Percentiles rank a stretch among this genome's conserved stretches.
These are phyloP conservation scores for Ooceraea biroi DNA, from an alignment of 1,140 invertebrate species.

Conservation along the genomic window DNA sequence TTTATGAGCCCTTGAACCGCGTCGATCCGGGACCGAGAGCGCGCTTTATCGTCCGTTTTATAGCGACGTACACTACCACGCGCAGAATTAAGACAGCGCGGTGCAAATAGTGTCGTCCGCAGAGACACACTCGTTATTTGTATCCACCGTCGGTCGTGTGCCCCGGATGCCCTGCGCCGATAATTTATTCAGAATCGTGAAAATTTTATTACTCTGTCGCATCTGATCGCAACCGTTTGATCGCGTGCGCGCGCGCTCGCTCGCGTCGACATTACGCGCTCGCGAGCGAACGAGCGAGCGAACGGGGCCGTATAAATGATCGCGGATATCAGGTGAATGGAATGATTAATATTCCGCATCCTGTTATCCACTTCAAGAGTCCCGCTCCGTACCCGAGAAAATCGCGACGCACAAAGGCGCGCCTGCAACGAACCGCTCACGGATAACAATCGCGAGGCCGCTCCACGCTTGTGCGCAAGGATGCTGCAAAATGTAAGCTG, in stretches of 20 bases:
- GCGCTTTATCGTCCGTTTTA: slow-evolving; percentile 66
- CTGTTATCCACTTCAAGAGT: slow-evolving; percentile 56
- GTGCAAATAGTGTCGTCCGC: slow-evolving; percentile 52
- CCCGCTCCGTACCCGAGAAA: slow-evolving; percentile 52
- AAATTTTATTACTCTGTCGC: slow-evolving; percentile 63
- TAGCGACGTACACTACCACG: slow-evolving; percentile 52
- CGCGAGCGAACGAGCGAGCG: slow-evolving; percentile 12
- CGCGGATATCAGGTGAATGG: slow-evolving; percentile 74
- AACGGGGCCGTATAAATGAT: slow-evolving; percentile 64
- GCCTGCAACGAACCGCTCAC: slow-evolving; percentile 47
- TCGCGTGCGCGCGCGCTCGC: slow-evolving; percentile 4
- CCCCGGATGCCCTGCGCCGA: slow-evolving; percentile 1
- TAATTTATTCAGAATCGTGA: slow-evolving; percentile 68
- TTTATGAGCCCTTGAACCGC: slow-evolving; percentile 66
- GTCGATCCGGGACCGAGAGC: slow-evolving; percentile 35
- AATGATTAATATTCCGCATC: slow-evolving; percentile 77
- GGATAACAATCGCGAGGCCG: slow-evolving; percentile 57
- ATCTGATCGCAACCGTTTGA: slow-evolving; percentile 22
- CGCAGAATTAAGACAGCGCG: slow-evolving; percentile 61
- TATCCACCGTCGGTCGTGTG: background rate
- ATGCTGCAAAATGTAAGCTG: slow-evolving; percentile 42
- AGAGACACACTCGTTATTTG: slow-evolving; percentile 59
- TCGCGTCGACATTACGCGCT: background rate
- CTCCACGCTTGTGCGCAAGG: slow-evolving; percentile 42
- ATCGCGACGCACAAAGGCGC: slow-evolving; percentile 38